These are phyloP conservation scores for Halcyon badia DNA, from an alignment of 2,797 vertebrate species.

Conservation along the genomic window DNA sequence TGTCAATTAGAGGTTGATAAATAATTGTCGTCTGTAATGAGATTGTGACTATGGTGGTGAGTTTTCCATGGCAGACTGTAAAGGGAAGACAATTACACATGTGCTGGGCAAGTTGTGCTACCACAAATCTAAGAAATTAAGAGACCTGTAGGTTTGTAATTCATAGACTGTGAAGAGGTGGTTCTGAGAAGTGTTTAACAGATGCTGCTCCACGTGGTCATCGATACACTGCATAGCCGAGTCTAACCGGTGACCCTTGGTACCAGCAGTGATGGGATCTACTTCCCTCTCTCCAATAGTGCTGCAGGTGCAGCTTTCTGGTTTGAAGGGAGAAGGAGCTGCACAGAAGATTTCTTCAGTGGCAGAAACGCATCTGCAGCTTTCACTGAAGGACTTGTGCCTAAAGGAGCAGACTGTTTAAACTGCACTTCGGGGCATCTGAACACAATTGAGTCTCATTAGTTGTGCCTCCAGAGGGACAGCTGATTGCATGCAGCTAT, in stretches of 20 bases:
- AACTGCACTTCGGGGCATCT: neutral
- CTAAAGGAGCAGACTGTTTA: neutral
- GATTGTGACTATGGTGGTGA: neutral
- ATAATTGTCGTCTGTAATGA: neutral
- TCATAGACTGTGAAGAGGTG: neutral
- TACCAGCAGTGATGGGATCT: neutral
- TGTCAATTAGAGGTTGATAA: neutral
- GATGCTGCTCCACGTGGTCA: neutral
- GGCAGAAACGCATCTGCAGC: neutral
- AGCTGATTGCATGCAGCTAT: neutral
- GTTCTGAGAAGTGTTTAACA: neutral
- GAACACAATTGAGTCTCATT: neutral
- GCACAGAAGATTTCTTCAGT: neutral
- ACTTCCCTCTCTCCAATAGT: neutral
- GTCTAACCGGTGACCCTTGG: neutral
- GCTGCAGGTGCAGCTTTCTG: neutral
- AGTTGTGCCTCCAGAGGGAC: neutral
- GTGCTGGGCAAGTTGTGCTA: neutral
- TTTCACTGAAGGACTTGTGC: neutral
- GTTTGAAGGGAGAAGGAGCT: neutral
- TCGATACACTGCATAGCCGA: neutral
- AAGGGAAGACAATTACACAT: fast-evolving
- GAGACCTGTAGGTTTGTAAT: neutral
- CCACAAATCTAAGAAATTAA: neutral
- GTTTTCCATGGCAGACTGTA: neutral